Base-by-base conservation (phyloP, 1,140 invertebrate genomes). In the Cephus cinctus region DNA sequence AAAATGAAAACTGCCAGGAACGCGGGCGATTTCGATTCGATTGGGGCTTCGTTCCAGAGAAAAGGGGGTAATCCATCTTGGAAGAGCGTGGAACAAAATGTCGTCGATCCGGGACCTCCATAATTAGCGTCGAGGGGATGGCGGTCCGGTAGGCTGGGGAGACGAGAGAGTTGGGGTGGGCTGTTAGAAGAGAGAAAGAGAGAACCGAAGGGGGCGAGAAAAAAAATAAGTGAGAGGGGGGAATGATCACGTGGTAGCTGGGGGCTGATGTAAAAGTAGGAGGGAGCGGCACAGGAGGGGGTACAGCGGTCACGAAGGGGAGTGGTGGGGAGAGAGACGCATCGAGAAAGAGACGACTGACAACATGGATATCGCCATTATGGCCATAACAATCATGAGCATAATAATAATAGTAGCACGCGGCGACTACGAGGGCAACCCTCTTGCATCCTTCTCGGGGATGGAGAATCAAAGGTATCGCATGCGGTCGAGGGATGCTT, bases 11-110 rank as follows among this genome's bases (percentile, higher is more conserved):
- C 31, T 31, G 21, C 12, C 47, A 36, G 43, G 39, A 40, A 42
- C 39, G 38, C 23, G 20, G 38, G 19, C 14, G 36, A 45, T 60
- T 61, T 63, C 53, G 50, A 63, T 43, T n/a, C n/a, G n/a, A n/a
- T n/a, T n/a, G n/a, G n/a, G n/a, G n/a, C n/a, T n/a, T n/a, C 34
- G 34, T 27, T 49, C 34, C 44, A 34, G 12, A 43, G 41, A 44
- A 50, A 57, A 59, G n/a, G 38, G 38, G 38, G 53, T 50, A 60
- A 65, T 68, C 66, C 65, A 69, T 72, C 58, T 68, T 72, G 60
- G 43, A 50, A 45, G 40, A 38, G 45, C 40, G 34, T 16, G 14
- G 59, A 73, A 75, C 72, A 75, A 75, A 75, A 74, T 75, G 74
- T 72, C 73, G 69, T 66, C 57, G 50, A 22, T 38, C 54, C 46